phyloP scores from a whole-genome alignment of 2,113 vertebrate genomes.

The Haliaeetus leucogaster region DNA sequence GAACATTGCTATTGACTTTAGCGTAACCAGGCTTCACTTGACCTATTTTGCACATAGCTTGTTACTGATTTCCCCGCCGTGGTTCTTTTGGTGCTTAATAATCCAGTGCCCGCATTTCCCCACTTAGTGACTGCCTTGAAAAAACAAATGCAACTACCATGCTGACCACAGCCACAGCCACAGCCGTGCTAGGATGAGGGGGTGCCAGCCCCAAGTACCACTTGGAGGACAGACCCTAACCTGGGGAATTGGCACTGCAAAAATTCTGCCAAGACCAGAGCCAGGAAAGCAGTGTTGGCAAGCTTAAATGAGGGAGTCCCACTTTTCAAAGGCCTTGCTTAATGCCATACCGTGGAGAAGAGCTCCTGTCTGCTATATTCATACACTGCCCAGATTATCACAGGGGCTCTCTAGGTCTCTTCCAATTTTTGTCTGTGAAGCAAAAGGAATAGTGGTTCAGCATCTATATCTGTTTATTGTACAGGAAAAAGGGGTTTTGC shows the following conservation, averaged over 20 bases:
- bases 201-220: background rate
- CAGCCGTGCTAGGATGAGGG: background rate
- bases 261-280: background rate
- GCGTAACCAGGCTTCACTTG: background rate
- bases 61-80: background rate
- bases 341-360: background rate
- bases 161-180: no score
- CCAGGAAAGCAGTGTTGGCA: background rate
- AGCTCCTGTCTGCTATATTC: background rate
- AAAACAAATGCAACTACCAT: accelerated
- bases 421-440: background rate
- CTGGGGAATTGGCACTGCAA: background rate
- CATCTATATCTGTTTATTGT: background rate
- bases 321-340: background rate
- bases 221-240: background rate
- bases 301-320: background rate
- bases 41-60: background rate
- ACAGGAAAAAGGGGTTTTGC: background rate
- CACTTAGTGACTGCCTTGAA: background rate
- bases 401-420: background rate
- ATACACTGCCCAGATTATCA: background rate
- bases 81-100: background rate
- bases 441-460: background rate
- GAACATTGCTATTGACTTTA: background rate
- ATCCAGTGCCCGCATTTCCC: background rate